A percentile compares a stretch with the other conserved stretches of the same genome.
These are phyloP conservation scores for Oryzias sinensis DNA, from an alignment of 2,797 vertebrate species.

Conservation along the genomic window DNA sequence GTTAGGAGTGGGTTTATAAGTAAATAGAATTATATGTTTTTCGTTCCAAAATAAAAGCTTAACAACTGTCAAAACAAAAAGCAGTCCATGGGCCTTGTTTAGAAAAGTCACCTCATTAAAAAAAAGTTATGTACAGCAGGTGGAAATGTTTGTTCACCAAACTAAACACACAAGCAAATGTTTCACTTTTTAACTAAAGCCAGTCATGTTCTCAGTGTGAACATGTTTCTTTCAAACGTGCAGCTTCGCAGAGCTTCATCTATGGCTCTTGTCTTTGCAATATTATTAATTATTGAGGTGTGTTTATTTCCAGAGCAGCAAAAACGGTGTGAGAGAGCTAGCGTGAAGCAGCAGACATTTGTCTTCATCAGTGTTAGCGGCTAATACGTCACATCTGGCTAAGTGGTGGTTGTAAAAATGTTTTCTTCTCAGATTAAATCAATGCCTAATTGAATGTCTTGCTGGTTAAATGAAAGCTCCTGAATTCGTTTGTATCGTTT, in stretches of 20 bases:
- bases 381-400: conserved; percentile 40
- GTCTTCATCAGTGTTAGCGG: conserved; percentile 52
- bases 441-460: conserved; percentile 45
- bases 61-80: too few species aligned
- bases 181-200: too few species aligned
- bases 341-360: conserved; percentile 39
- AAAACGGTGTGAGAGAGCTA: conserved; percentile 20
- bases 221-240: too few species aligned
- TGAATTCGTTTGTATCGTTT: conserved; percentile 39
- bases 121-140: too few species aligned
- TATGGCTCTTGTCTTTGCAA: neutral
- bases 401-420: conserved; percentile 52
- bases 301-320: conserved; percentile 4
- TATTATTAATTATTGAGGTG: conserved; percentile 7
- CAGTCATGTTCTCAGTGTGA: too few species aligned
- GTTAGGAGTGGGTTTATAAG: too few species aligned
- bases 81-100: too few species aligned
- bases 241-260: neutral
- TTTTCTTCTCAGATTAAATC: conserved; percentile 39
- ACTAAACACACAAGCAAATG: too few species aligned
- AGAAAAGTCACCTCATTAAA: too few species aligned
- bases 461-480: conserved; percentile 45
- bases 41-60: too few species aligned
- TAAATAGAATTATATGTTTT: too few species aligned
- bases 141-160: too few species aligned